Conservation (phyloP, 2,797 vertebrate species). For the Danio tinwini region DNA sequence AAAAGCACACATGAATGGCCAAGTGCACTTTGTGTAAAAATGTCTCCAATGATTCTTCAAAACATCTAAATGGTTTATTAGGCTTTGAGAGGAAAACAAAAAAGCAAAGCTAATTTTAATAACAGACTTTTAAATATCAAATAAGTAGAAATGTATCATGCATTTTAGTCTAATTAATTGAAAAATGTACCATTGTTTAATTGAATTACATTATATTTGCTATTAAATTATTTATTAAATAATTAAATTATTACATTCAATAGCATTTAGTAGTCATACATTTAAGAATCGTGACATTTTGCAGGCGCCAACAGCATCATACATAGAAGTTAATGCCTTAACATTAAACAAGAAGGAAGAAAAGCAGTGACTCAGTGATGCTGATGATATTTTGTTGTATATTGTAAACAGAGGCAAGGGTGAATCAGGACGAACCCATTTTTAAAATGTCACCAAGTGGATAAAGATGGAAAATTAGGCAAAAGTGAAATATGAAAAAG, state of each 20-base stretch:
- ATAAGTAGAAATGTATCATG: background rate
- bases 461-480: background rate
- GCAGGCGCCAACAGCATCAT: background rate
- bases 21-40: background rate
- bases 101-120: background rate
- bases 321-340: background rate
- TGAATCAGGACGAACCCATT: background rate
- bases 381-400: background rate
- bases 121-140: background rate
- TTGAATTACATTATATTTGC: background rate
- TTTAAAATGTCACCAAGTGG: background rate
- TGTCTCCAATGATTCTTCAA: background rate
- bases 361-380: background rate
- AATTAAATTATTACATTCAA: background rate
- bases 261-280: background rate
- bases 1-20: background rate
- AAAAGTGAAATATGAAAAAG: conserved; percentile 13
- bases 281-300: background rate
- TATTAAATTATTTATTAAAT: too few species aligned
- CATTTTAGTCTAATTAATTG: background rate
- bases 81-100: background rate
- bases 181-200: background rate
- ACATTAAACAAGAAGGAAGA: background rate
- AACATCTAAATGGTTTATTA: background rate
- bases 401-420: background rate